Evolutionary conservation across 2,797 vertebrate genomes (phyloP).

Genomic region (Paramormyrops hopkinsi): DNA sequence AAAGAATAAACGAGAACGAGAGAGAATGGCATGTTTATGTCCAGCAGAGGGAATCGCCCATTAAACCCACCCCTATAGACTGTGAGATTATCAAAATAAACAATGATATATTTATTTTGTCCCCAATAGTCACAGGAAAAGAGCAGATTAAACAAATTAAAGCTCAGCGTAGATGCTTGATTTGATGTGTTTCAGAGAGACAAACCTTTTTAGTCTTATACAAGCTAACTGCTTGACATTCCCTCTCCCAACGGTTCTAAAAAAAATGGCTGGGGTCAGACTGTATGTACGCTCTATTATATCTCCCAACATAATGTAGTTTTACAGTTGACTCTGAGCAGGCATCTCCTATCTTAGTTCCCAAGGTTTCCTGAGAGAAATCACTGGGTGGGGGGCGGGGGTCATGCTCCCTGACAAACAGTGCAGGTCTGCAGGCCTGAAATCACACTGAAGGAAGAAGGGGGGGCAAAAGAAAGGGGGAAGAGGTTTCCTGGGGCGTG

Average conservation of each 20-base stretch:
- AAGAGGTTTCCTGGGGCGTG: constrained; percentile 35
- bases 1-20: neutral
- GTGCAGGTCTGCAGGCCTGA: constrained; percentile 35
- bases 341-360: neutral
- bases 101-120: neutral
- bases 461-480: constrained; percentile 40
- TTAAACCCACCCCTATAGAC: neutral
- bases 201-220: neutral
- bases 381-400: constrained; percentile 20
- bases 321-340: neutral
- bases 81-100: neutral
- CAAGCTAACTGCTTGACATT: neutral
- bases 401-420: constrained; percentile 29
- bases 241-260: neutral
- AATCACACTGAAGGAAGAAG: neutral
- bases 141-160: neutral
- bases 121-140: neutral
- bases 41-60: neutral
- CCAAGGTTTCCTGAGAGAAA: constrained; percentile 44
- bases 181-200: neutral
- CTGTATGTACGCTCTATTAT: neutral
- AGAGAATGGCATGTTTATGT: neutral
- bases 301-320: neutral
- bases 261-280: neutral
- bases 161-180: neutral